Evolutionary conservation across 1,140 invertebrate species (phyloP), one percentile per base, ranked within the genome.

Genomic region (Drosophila miranda): DNA sequence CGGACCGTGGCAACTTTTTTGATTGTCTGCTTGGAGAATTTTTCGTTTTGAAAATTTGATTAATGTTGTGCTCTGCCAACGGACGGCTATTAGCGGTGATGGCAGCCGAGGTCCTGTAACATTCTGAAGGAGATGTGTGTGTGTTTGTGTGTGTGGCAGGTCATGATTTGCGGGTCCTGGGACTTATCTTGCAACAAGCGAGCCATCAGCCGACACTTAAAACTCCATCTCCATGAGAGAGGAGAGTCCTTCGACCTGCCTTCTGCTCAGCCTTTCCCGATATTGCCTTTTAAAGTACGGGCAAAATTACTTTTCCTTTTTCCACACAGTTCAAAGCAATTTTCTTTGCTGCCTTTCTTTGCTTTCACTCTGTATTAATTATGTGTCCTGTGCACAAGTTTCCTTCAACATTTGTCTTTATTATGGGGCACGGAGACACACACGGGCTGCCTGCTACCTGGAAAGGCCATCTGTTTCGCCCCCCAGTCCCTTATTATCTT

Each of bases 341-440:
- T 63, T 73, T 61, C 34, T 57, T 63, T 38, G 55, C 49, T 45
- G 30, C 51, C 46, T 41, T 42, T 26, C 23, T 26, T 54, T 53
- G 30, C 49, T 26, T 0, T 26, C 3, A 5, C 5, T 26, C 23
- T 50, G 70, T 74, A 59, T 74, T 74, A 74, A 74, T 74, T 74
- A 73, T 74, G 70, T 74, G 69, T 72, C 70, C 70, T 43, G 59
- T 64, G 70, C 70, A 13, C 34, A 73, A 74, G 70, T 74, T 74
- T 74, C 70, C 63, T 64, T 49, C 26, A 78, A 81, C 81, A 84
- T 84, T 84, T 84, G 80, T 84, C 80, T 84, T 84, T 84, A 86
- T 84, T 84, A 84, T 80, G 53, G 67, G 45, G 11, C 30, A 34
- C 30, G 8, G 8, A 34, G 8, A 38, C 34, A 38, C 34, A 5